A percentile compares a stretch with the other conserved stretches of the same genome.
Evolutionary conservation across 2,888 invertebrate species (phyloP).

Genomic region (Mesorhabditis sp.): DNA sequence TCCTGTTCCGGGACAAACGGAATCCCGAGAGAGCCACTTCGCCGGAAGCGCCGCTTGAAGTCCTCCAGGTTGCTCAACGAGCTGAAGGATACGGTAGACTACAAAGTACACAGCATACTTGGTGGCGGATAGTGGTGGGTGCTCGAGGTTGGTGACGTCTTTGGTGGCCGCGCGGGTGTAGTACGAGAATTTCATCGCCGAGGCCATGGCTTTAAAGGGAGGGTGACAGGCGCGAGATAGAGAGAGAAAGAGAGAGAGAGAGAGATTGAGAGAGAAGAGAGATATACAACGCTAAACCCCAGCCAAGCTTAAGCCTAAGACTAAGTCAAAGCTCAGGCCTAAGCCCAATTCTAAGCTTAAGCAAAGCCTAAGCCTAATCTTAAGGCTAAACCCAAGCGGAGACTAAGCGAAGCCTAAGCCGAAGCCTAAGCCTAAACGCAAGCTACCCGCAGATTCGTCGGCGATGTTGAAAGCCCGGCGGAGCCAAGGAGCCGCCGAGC

Average conservation of each 20-base stretch:
- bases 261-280: slow-evolving; percentile 7
- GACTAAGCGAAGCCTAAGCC: too few relatives aligned
- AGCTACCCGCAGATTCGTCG: too few relatives aligned
- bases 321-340: too few relatives aligned
- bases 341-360: too few relatives aligned
- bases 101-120: background rate
- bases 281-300: background rate
- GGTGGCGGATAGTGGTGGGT: background rate
- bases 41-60: slow-evolving; percentile 55
- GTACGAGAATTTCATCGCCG: slow-evolving; percentile 53
- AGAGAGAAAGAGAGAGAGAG: background rate
- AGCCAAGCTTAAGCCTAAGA: too few relatives aligned
- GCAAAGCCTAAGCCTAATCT: too few relatives aligned
- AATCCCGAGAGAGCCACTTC: slow-evolving; percentile 55
- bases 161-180: slow-evolving; percentile 20
- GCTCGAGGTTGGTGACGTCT: background rate
- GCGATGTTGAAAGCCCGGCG: too few relatives aligned
- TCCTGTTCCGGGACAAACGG: slow-evolving; percentile 58
- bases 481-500: too few relatives aligned
- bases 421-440: too few relatives aligned
- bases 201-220: slow-evolving; percentile 36
- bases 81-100: slow-evolving; percentile 15
- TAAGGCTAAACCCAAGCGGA: too few relatives aligned
- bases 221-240: background rate
- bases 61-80: slow-evolving; percentile 47